Base-by-base conservation (phyloP, 2,888 invertebrate species). In the Morpho deidamia region DNA sequence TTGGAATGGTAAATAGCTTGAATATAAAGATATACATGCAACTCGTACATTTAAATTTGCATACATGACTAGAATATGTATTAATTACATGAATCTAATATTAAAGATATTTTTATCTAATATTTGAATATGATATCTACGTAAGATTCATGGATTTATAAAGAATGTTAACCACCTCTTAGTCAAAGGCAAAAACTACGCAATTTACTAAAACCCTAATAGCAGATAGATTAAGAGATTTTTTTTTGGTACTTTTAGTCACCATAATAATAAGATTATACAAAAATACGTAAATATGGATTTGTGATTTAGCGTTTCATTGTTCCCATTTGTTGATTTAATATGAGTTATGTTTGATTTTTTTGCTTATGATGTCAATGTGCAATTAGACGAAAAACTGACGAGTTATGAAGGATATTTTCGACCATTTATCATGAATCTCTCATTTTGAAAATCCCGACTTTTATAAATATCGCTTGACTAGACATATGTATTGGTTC, bases 1-100 rank as follows among this genome's bases (percentile, higher is more conserved):
- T 73, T 87, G 87, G 87, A 87, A 87, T 87, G 87, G 81, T 78
- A 83, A 74, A 69, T 75, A 77, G 76, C 76, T 66, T 78, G 72
- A 75, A 70, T 76, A 73, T 59, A 78, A 69, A 82, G 81, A 83
- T 85, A 83, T 84, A 79, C 81, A 73, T 71, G 71, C 60, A 64
- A 69, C 70, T 72, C 68, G 59, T 65, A 71, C 68, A 65, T 71
- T 65, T 71, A 72, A 70, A 39, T 33, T 42, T 55, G 38, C n/a
- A 53, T 53, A 67, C 64, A 67, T 68, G 76, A 78, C 77, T 81
- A 83, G 76, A 76, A 70, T 74, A 11, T 35, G 33, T 44, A 51
- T 51, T 40, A 53, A 46, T 23, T 23, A 50, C 40, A 54, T 43
- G 44, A 49, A 33, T 39, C 4, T 49, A 56, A 44, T 55, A 51